A percentile compares a stretch with the other conserved stretches of the same genome.
Evolutionary conservation across 2,113 vertebrate genomes (phyloP).

Genomic region (Syrrhaptes paradoxus): DNA sequence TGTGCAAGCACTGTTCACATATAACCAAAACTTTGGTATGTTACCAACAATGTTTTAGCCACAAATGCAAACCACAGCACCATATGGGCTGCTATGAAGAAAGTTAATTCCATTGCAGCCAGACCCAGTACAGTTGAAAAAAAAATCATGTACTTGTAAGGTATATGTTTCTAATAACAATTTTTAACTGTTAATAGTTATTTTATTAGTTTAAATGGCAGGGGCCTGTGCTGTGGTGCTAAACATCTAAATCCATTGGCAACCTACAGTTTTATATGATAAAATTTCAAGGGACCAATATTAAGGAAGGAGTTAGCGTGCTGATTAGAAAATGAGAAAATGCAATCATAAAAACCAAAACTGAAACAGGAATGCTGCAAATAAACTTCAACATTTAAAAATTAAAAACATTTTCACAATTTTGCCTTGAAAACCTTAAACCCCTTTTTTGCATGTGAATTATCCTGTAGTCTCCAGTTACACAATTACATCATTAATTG

Average conservation of each 20-base stretch:
- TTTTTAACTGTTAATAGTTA: not conserved
- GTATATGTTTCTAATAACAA: not conserved
- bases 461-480: not conserved
- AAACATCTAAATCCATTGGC: not conserved
- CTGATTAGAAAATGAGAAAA: not conserved
- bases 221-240: not conserved
- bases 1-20: not conserved
- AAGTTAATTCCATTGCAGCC: not conserved
- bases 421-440: not conserved
- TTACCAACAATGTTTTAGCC: too few relatives aligned
- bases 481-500: not conserved
- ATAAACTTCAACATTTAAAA: not conserved
- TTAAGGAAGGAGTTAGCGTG: not conserved
- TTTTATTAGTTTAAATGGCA: not conserved
- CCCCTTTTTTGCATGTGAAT: not conserved
- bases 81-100: not conserved
- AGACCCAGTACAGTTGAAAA: not conserved
- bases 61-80: too few relatives aligned
- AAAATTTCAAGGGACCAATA: not conserved
- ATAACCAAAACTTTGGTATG: too few relatives aligned
- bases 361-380: not conserved
- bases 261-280: not conserved
- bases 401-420: not conserved
- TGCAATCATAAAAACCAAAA: not conserved
- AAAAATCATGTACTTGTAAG: not conserved